A percentile compares a stretch with the other conserved stretches of the same genome.
Conservation (phyloP, 2,888 invertebrate species). For the Dione vanillae region DNA sequence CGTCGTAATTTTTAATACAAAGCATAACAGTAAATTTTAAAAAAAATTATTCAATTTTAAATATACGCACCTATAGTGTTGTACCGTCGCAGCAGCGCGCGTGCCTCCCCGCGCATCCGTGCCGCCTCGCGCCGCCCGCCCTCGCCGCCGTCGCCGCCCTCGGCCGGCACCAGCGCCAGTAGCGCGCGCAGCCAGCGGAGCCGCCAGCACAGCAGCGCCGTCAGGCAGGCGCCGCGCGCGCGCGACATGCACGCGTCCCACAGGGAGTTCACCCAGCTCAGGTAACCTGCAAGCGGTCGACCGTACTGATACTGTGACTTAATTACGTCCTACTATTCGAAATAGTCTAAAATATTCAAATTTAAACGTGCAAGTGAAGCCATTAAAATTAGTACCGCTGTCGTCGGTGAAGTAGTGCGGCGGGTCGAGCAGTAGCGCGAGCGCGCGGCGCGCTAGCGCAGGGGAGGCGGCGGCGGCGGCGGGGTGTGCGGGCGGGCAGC, state of each 20-base stretch:
- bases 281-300: conserved; percentile 51
- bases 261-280: conserved; percentile 51
- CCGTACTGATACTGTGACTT: neutral
- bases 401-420: conserved; percentile 67
- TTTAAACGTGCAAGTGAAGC: too few relatives aligned
- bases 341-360: neutral
- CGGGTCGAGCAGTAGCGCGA: conserved; percentile 60
- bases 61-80: neutral
- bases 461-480: conserved; percentile 47
- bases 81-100: conserved; percentile 48
- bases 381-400: conserved; percentile 51
- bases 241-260: conserved; percentile 53
- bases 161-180: conserved; percentile 51
- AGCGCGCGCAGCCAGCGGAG: conserved; percentile 69
- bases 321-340: neutral
- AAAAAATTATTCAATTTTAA: too few relatives aligned
- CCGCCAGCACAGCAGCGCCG: conserved; percentile 68
- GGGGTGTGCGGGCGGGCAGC: conserved; percentile 54
- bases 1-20: too few relatives aligned
- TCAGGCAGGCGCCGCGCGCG: conserved; percentile 52
- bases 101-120: conserved; percentile 44
- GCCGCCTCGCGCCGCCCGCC: conserved; percentile 48
- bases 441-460: conserved; percentile 47
- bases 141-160: conserved; percentile 32
- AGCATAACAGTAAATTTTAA: too few relatives aligned